Base-by-base conservation (phyloP, 1,140 invertebrate species). In the Drosophila repleta region DNA sequence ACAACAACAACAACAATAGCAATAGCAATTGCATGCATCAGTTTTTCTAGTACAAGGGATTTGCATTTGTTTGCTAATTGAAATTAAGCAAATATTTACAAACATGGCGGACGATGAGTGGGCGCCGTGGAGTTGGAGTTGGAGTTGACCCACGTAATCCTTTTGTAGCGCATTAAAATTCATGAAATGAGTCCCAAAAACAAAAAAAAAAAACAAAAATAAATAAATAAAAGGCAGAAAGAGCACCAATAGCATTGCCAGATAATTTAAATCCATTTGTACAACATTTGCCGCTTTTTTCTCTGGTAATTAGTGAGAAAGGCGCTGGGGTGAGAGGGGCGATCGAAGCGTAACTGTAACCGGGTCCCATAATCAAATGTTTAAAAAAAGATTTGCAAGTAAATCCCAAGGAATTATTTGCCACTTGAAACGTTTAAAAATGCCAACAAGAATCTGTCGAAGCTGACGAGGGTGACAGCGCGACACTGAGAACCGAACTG, bases 381-480 rank as follows among this genome's bases (percentile, higher is more conserved):
- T 90, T 88, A 77, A 90, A 82, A 75, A 85, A 90, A 83, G 79
- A 90, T 90, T 90, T 90, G 76, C 68, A 74, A 83, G 88, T 84
- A 88, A 90, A 85, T 90, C 88, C 88, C 89, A 79, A 82, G 79
- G 85, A 90, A 90, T 90, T 90, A 90, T 84, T 81, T 79, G 90
- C 72, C 90, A 90, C 90, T 90, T 85, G 82, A 88, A 89, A 79
- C 88, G 84, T 88, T 91, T 91, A 90, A 91, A 87, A 91, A 90
- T 91, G 90, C 79, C 85, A 91, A 81, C 79, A 81, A 82, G 81
- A 82, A 70, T 64, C 65, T 70, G 77, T 62, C 65, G 70, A 75
- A 62, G 69, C 66, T 75, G 83, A 87, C 76, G 84, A 88, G 83
- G 83, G 79, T 75, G 83, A 55, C 17, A 45, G 32, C 55, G 21